Evolutionary conservation across 2,797 vertebrate species (phyloP).

Genomic region (Liasis olivaceus): DNA sequence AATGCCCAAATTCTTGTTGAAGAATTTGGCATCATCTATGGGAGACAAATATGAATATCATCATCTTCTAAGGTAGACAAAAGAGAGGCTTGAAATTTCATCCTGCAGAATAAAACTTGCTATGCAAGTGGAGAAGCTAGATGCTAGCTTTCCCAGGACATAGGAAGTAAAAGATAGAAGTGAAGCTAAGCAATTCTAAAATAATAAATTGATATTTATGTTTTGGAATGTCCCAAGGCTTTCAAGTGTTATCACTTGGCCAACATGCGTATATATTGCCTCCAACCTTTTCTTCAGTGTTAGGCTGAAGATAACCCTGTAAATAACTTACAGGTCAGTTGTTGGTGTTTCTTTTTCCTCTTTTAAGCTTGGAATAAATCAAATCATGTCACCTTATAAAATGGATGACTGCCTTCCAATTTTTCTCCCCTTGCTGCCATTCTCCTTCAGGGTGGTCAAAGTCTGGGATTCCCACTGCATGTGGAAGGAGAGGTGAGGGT

Average conservation of each 20-base stretch:
- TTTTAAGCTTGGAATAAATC: constrained; percentile 53
- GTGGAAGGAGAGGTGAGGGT: neutral
- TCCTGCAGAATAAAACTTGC: neutral
- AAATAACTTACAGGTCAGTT: constrained; percentile 68
- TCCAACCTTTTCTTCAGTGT: constrained; percentile 53
- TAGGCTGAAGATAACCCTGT: constrained; percentile 50
- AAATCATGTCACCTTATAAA: constrained; percentile 68
- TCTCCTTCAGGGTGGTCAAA: constrained; percentile 52
- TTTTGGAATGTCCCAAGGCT: constrained; percentile 53
- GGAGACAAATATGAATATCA: neutral
- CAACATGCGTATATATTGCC: constrained; percentile 47
- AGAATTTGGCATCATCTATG: constrained; percentile 25
- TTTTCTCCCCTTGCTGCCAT: constrained; percentile 35
- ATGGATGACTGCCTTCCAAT: constrained; percentile 62
- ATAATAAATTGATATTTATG: constrained; percentile 15
- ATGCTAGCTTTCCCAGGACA: neutral
- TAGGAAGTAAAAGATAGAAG: neutral
- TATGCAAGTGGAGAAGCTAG: neutral
- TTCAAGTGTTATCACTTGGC: constrained; percentile 43
- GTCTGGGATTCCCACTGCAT: constrained; percentile 14
- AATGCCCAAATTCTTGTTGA: neutral
- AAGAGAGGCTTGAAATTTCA: neutral
- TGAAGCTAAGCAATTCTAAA: neutral
- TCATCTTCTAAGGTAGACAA: neutral
- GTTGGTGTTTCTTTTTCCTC: constrained; percentile 20